Base-by-base conservation (phyloP, 2,797 vertebrate genomes). In the Acridotheres tristis region DNA sequence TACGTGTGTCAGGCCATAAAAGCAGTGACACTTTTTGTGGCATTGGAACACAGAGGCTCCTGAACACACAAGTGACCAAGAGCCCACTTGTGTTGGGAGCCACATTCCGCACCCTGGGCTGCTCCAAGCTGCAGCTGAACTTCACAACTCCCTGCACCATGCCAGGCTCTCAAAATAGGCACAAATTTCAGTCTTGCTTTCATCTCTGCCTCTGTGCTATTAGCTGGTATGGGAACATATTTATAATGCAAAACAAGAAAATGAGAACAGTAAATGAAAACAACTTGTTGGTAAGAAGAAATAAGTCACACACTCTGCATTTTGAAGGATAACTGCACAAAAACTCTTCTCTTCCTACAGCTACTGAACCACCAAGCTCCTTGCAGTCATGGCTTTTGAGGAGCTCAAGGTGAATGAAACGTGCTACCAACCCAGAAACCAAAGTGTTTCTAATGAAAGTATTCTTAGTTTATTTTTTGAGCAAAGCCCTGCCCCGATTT, bases 61-160 rank as follows among this genome's bases (percentile, higher is more conserved):
- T 15, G 5, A 73, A 10, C 5, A 7, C 51, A 36, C 22, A 5
- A 17, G 40, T 6, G 50, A 38, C 13, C 19, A 3, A 20, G 38
- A 58, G 51, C 16, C 5, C 1, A 12, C 3, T 32, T 6, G 55
- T 3, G 2, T 0, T 4, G n/a, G 63, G 51, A 59, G 82, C 42
- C 0, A 0, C 22, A 2, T 7, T 8, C n/a, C 7, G 16, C 3
- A 20, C 36, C 63, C 43, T 9, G 59, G 18, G n/a, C 76, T 32
- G 40, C 62, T 16, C 76, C 67, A 38, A 27, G 63, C 80, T 78
- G 50, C 69, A 32, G 29, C 11, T 69, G 32, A 23, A 78, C 18
- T 9, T 18, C 62, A 29, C 55, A 47, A 3, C 27, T 27, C 69
- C 18, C 29, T 10, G 22, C 26, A 34, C n/a, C 30, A 11, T 0